A percentile compares a stretch with the other conserved stretches of the same genome.
Evolutionary conservation across 2,113 vertebrate species (phyloP).

Genomic region (Turdus rufiventris): DNA sequence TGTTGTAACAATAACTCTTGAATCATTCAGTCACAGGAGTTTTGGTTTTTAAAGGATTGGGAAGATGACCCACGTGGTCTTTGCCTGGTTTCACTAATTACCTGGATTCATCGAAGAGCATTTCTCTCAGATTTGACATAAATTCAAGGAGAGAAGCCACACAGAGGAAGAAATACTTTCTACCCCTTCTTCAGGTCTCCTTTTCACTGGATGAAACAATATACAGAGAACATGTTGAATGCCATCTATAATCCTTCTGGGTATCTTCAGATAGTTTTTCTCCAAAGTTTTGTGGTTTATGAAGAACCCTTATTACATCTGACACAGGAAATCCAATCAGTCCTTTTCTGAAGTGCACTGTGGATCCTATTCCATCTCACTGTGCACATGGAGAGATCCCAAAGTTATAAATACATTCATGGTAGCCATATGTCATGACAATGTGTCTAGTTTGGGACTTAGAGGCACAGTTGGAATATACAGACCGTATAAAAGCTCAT

Average conservation of each 20-base stretch:
- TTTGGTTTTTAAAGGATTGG: not conserved
- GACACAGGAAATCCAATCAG: not conserved
- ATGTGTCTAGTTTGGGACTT: not conserved
- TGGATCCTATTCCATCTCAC: not conserved
- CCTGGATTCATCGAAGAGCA: not conserved
- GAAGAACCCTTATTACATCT: not conserved
- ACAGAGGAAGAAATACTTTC: not conserved
- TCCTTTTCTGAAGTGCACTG: not conserved
- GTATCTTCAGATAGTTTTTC: not conserved
- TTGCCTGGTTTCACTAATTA: not conserved
- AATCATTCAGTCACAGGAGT: not conserved
- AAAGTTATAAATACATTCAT: not conserved
- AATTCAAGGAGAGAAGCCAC: not conserved
- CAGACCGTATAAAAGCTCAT: not conserved
- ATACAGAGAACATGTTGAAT: not conserved
- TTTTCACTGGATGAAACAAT: not conserved
- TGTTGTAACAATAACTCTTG: not conserved
- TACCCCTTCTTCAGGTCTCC: not conserved
- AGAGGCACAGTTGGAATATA: not conserved
- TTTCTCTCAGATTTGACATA: not conserved
- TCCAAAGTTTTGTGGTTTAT: not conserved
- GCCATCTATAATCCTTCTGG: not conserved
- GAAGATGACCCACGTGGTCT: not conserved
- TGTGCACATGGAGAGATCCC: not conserved
- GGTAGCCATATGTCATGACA: not conserved